Evolutionary conservation across 2,888 invertebrate genomes (phyloP).

Genomic region (Dione juno): DNA sequence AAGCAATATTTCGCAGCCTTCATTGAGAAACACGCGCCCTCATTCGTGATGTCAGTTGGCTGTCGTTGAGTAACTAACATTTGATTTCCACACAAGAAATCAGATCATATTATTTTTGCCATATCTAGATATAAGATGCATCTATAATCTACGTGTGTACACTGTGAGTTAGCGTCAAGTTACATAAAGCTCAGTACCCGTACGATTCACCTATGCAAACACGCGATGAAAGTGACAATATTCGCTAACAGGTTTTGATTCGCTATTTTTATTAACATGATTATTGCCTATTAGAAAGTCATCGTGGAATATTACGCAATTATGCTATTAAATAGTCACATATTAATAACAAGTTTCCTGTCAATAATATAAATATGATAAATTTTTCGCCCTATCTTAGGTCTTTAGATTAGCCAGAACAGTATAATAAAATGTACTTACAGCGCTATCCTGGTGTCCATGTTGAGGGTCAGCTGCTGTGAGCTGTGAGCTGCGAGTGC

Average conservation of each 20-base stretch:
- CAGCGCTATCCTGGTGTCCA: conserved; percentile 75
- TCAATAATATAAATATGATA: conserved; percentile 28
- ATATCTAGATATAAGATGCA: conserved; percentile 53
- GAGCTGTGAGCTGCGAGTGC: conserved; percentile 48
- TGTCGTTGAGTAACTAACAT: conserved; percentile 77
- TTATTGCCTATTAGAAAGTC: conserved; percentile 70
- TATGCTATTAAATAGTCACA: conserved; percentile 44
- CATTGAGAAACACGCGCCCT: conserved; percentile 80
- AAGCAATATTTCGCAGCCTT: conserved; percentile 79
- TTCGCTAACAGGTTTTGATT: conserved; percentile 56
- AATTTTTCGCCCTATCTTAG: not conserved
- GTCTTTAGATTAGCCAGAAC: not conserved
- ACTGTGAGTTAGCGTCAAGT: conserved; percentile 49
- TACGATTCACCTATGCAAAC: conserved; percentile 58
- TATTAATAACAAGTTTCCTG: conserved; percentile 35
- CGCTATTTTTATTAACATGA: conserved; percentile 52
- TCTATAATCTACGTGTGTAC: conserved; percentile 21
- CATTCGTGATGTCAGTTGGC: conserved; percentile 77
- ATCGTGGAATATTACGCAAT: conserved; percentile 52
- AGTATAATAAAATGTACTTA: conserved; percentile 59
- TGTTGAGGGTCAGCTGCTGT: conserved; percentile 51
- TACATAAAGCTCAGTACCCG: conserved; percentile 54
- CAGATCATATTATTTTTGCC: conserved; percentile 66
- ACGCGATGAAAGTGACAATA: conserved; percentile 65
- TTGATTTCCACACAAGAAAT: conserved; percentile 77